These are phyloP conservation scores for Adelognathus sp. DNA, from an alignment of 2,888 invertebrate genomes.

Conservation along the genomic window DNA sequence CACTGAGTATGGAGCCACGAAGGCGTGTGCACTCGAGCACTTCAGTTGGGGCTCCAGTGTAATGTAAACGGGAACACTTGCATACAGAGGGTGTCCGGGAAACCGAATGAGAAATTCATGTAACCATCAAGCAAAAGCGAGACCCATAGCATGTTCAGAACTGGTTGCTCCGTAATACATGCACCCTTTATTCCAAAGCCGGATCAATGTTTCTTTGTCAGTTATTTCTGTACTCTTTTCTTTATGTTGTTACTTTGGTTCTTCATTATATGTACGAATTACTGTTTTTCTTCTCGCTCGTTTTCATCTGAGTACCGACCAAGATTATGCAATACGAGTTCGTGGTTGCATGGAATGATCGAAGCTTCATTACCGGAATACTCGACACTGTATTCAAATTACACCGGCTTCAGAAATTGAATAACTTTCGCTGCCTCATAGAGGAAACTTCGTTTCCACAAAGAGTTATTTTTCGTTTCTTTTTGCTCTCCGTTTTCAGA, in stretches of 20 bases:
- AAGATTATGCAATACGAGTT: neutral
- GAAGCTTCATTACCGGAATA: neutral
- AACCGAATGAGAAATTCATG: neutral
- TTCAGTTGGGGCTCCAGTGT: conserved; percentile 23
- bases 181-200: conserved; percentile 33
- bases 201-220: neutral
- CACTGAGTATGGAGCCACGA: neutral
- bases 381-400: neutral
- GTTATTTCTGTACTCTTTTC: neutral
- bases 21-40: conserved; percentile 37
- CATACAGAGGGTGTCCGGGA: neutral
- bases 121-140: neutral
- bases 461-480: too few relatives aligned
- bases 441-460: too few relatives aligned
- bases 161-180: conserved; percentile 38
- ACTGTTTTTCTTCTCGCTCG: neutral
- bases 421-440: too few relatives aligned
- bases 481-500: too few relatives aligned
- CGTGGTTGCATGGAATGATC: neutral
- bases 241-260: neutral
- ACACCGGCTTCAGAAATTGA: too few relatives aligned
- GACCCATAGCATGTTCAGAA: conserved; percentile 14
- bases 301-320: neutral
- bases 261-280: neutral
- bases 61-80: conserved; percentile 3